Evolutionary conservation across 1,140 invertebrate species (phyloP), one percentile per base, ranked within the genome.

Genomic region (Drosophila mayri): DNA sequence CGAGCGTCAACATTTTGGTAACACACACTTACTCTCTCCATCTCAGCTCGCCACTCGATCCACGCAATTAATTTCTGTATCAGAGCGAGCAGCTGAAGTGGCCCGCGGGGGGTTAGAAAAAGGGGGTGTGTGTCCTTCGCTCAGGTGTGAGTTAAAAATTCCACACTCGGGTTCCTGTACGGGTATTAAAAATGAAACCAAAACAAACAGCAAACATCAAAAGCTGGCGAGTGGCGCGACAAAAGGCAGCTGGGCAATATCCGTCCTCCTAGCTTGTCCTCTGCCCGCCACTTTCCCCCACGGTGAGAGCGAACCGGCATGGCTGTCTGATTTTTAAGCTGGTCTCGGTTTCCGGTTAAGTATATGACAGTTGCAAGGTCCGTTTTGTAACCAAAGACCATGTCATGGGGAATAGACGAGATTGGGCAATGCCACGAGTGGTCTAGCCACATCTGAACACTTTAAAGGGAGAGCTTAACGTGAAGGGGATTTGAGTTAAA

Each of bases 51-150:
- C 85, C 84, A 90, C 84, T 88, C 84, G 84, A 88, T 88, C 85
- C 84, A 90, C 84, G 81, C 84, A 90, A 88, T 88, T 88, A 90
- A 88, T 88, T 88, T 88, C 79, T 83, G 72, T 88, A 87, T 87
- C 83, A 88, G 47, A 60, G 84, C 64, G 62, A 70, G 73, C 72
- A 61, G 49, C 60, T 84, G 68, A 84, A 81, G 85, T 84, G 84
- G 38, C 67, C 49, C 35, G 61, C 43, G 52, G 57, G 44, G 28
- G 54, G 12, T 20, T 55, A 58, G 67, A 46, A 58, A 30, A 44
- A 37, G 65, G 41, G 10, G 16, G 20, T 16, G 20, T 10, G 6
- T 25, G n/a, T 49, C 44, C 44, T n/a, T n/a, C 35, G 14, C 28
- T 25, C 62, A 60, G 61, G 61, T 74, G 81, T 67, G 57, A 58